Evolutionary conservation across 2,113 vertebrate genomes (phyloP).

Genomic region (Rhinoptilus africanus): DNA sequence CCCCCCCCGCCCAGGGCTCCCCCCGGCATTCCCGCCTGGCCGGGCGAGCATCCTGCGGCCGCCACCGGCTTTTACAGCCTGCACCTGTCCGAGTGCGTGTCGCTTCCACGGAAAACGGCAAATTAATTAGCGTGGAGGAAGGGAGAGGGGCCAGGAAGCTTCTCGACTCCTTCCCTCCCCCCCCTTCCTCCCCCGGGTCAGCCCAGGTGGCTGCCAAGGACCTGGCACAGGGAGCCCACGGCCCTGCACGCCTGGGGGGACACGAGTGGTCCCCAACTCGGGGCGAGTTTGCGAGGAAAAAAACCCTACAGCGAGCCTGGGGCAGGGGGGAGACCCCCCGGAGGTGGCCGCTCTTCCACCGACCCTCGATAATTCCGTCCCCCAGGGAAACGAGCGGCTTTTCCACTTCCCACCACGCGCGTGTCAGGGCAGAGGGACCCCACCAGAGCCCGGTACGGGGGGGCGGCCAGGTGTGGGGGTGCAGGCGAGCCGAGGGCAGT

Average conservation of each 20-base stretch:
- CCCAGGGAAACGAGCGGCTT: background rate
- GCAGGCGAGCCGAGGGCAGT: accelerated
- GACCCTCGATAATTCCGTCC: background rate
- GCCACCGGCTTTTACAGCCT: background rate
- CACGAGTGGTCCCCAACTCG: background rate
- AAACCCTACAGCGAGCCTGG: background rate
- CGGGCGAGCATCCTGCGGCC: background rate
- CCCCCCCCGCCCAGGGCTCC: background rate
- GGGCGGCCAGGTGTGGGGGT: background rate
- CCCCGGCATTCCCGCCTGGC: too few species aligned
- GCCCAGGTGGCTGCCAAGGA: background rate
- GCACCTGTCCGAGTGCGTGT: background rate
- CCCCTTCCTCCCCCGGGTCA: background rate
- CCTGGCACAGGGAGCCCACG: background rate
- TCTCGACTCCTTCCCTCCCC: background rate
- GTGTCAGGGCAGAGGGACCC: background rate
- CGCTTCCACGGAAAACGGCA: background rate
- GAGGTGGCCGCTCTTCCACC: background rate
- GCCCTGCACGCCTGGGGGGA: background rate
- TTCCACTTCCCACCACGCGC: background rate
- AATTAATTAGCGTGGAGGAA: background rate
- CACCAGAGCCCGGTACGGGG: background rate
- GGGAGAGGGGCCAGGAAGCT: background rate
- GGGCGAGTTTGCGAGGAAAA: background rate
- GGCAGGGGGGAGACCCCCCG: background rate